Percentiles rank a stretch among this genome's conserved stretches.
Evolutionary conservation across 2,113 vertebrate genomes (phyloP).

Genomic region (Cyanoliseus patagonus): DNA sequence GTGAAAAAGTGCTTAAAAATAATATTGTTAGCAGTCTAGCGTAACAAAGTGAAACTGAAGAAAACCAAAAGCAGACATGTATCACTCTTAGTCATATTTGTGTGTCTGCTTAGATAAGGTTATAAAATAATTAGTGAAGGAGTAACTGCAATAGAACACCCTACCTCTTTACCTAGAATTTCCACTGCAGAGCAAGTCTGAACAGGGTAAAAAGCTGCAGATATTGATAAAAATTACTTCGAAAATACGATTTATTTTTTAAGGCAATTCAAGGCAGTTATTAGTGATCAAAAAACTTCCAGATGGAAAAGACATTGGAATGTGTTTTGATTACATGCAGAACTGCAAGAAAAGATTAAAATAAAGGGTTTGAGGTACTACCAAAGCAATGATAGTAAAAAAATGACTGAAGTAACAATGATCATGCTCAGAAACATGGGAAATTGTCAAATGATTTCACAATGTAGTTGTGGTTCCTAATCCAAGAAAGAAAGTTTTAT

Average conservation of each 20-base stretch:
- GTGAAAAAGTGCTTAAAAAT: background rate
- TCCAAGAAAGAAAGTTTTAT: background rate
- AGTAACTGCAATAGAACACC: background rate
- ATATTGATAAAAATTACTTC: background rate
- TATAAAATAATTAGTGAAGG: background rate
- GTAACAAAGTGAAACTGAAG: background rate
- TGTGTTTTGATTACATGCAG: background rate
- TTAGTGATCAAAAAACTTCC: background rate
- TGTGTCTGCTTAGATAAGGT: background rate
- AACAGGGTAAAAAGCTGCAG: background rate
- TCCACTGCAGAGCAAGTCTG: background rate
- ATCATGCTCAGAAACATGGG: background rate
- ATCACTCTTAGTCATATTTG: background rate
- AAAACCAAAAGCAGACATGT: background rate
- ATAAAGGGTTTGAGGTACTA: background rate
- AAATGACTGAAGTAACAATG: background rate
- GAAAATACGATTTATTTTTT: background rate
- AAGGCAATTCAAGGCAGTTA: background rate
- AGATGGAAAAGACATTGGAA: background rate
- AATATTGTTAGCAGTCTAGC: background rate
- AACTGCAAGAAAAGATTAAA: background rate
- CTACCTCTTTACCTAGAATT: background rate
- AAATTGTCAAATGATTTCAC: background rate
- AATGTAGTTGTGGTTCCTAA: background rate
- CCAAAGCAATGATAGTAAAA: background rate